Percentiles rank a stretch among this genome's conserved stretches.
phyloP scores from a whole-genome alignment of 2,888 invertebrate species.

The Nomada lathburiana region DNA sequence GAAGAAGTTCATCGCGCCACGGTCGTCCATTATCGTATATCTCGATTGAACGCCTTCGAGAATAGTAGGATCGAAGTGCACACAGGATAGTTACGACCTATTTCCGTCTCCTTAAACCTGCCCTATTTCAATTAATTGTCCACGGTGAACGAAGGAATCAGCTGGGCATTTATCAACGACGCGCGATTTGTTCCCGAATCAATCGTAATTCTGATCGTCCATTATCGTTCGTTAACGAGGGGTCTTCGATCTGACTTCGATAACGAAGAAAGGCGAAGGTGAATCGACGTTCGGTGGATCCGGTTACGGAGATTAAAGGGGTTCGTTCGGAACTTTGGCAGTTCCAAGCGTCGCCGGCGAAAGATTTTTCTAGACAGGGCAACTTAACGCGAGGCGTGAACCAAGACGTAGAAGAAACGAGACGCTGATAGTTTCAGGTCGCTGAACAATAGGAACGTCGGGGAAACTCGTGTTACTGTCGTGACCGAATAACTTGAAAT shows the following conservation, averaged over 20 bases:
- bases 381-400: constrained; percentile 18
- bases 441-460: constrained; percentile 35
- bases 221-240: constrained; percentile 12
- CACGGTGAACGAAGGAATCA: background rate
- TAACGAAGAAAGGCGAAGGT: constrained; percentile 45
- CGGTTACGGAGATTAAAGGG: constrained; percentile 55
- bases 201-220: constrained; percentile 9
- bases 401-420: background rate
- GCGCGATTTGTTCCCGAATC: background rate
- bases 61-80: constrained; percentile 10
- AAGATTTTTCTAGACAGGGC: constrained; percentile 34
- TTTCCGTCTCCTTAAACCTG: constrained; percentile 34
- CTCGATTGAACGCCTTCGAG: constrained; percentile 37
- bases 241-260: constrained; percentile 56
- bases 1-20: constrained; percentile 35
- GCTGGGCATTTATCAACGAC: background rate
- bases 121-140: constrained; percentile 18
- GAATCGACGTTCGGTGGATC: constrained; percentile 44
- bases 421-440: constrained; percentile 22
- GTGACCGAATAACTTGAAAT: constrained; percentile 25
- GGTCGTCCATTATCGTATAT: constrained; percentile 58
- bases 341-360: constrained; percentile 47
- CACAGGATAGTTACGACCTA: background rate
- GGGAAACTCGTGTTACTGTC: constrained; percentile 17
- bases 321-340: constrained; percentile 23